These are phyloP conservation scores for Pristionchus japonicus DNA, from an alignment of 2,888 invertebrate species.

Conservation along the genomic window DNA sequence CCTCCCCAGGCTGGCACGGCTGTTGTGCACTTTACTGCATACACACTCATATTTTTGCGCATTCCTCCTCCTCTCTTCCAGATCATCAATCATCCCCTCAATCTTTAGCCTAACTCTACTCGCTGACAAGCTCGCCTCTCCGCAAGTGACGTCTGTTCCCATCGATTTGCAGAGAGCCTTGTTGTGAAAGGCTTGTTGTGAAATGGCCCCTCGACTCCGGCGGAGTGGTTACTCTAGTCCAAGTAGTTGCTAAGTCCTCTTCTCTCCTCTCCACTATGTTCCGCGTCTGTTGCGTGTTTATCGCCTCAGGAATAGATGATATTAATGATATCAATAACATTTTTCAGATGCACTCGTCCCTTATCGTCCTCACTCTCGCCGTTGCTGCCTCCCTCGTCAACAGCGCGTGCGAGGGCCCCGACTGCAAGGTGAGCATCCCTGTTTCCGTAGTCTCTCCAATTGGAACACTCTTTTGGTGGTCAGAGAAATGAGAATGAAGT, in stretches of 20 bases:
- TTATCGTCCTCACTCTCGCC: neutral
- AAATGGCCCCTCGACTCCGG: too few species aligned
- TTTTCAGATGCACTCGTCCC: neutral
- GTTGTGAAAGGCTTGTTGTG: too few species aligned
- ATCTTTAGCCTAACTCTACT: neutral
- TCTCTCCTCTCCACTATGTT: too few species aligned
- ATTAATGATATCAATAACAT: too few species aligned
- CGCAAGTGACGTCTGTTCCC: neutral
- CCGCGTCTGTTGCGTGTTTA: neutral
- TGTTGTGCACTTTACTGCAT: constrained; percentile 18
- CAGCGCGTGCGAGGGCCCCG: neutral
- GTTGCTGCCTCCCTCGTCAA: neutral
- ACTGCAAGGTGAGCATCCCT: neutral
- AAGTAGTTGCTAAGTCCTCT: too few species aligned
- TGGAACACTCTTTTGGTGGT: too few species aligned
- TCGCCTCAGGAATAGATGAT: too few species aligned
- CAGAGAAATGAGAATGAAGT: too few species aligned
- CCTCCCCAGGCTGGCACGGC: neutral
- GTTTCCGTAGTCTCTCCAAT: too few species aligned
- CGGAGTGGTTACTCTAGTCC: too few species aligned
- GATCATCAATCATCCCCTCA: neutral
- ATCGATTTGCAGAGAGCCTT: neutral
- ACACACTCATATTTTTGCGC: neutral
- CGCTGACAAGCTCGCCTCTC: neutral
- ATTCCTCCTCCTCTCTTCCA: neutral